Evolutionary conservation across 2,113 vertebrate genomes (phyloP).

Genomic region (Archilochus colubris): DNA sequence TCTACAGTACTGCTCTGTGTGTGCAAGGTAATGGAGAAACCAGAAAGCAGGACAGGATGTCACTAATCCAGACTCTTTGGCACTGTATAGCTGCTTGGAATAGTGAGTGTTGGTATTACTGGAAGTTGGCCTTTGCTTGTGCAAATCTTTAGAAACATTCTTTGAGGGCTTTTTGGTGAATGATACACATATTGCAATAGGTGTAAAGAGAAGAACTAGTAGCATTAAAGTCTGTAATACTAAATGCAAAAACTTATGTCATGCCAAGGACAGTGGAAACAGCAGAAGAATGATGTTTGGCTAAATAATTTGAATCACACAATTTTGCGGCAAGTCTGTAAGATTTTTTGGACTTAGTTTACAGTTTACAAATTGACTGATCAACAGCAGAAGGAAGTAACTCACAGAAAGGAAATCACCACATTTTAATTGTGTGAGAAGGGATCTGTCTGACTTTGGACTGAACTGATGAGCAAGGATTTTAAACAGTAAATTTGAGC

Average conservation of each 20-base stretch:
- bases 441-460: not conserved
- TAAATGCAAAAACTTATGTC: not conserved
- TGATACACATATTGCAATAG: not conserved
- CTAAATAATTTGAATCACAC: not conserved
- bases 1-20: not conserved
- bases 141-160: not conserved
- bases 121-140: not conserved
- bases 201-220: not conserved
- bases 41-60: not conserved
- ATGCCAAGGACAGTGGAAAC: not conserved
- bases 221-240: not conserved
- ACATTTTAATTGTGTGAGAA: not conserved
- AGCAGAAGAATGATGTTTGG: not conserved
- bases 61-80: not conserved
- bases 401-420: not conserved
- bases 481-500: not conserved
- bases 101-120: not conserved
- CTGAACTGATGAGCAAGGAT: not conserved
- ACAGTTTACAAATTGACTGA: not conserved
- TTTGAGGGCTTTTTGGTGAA: not conserved
- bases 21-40: not conserved
- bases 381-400: not conserved
- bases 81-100: not conserved
- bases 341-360: not conserved
- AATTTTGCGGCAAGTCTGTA: accelerated